phyloP scores from a whole-genome alignment of 2,797 vertebrate genomes.

The Aldrovandia affinis region DNA sequence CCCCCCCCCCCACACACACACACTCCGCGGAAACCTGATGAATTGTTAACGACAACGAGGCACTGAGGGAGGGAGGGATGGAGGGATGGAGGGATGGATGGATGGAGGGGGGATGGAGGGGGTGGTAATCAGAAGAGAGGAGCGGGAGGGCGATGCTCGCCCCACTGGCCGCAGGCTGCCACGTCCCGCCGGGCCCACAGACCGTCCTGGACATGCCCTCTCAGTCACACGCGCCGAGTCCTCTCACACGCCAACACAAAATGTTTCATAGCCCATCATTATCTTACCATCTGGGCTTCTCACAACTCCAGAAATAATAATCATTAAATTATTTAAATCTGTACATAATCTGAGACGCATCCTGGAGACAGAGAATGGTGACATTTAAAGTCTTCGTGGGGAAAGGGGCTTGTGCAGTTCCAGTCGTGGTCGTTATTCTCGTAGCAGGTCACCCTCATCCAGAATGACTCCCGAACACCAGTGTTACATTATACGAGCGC shows the following conservation, averaged over 20 bases:
- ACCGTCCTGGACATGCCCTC: constrained; percentile 54
- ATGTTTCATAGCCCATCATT: constrained; percentile 49
- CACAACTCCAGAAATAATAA: neutral
- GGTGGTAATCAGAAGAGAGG: too few relatives aligned
- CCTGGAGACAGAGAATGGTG: too few relatives aligned
- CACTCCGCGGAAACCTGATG: constrained; percentile 58
- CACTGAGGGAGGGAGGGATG: constrained; percentile 58
- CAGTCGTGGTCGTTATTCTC: neutral
- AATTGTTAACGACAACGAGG: constrained; percentile 66
- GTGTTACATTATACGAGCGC: neutral
- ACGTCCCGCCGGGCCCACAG: constrained; percentile 36
- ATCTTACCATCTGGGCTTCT: neutral
- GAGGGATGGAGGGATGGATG: too few relatives aligned
- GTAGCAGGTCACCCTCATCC: neutral
- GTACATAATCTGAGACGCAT: neutral
- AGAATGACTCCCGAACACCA: too few relatives aligned
- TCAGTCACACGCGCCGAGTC: constrained; percentile 48
- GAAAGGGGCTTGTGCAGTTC: neutral
- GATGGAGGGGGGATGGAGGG: too few relatives aligned
- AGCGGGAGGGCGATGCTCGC: too few relatives aligned
- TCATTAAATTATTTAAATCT: neutral
- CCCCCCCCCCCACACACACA: constrained; percentile 42
- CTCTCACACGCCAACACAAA: constrained; percentile 50
- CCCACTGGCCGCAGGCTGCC: constrained; percentile 25
- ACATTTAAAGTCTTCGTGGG: too few relatives aligned